Percentiles rank a stretch among this genome's conserved stretches.
Conservation (phyloP, 2,797 vertebrate species). For the Anguilla pacifica region DNA sequence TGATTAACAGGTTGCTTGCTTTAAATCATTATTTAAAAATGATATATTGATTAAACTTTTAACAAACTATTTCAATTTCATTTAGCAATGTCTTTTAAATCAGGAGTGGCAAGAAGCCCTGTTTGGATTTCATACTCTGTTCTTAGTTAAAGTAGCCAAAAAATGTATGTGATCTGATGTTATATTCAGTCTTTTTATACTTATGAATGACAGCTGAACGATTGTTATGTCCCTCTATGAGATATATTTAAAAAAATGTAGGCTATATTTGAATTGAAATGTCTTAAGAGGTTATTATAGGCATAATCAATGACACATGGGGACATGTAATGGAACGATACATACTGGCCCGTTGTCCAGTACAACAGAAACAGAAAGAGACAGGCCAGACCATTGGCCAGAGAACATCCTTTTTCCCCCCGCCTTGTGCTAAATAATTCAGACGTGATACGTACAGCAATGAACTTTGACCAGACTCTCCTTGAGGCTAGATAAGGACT, state of each 20-base stretch:
- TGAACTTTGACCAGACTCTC: conserved; percentile 36
- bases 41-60: neutral
- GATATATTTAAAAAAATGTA: neutral
- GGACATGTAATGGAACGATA: neutral
- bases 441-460: conserved; percentile 15
- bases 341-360: neutral
- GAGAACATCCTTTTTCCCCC: neutral
- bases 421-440: neutral
- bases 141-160: too few species aligned
- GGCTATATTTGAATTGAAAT: neutral
- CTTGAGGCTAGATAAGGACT: neutral
- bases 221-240: neutral
- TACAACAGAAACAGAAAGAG: neutral
- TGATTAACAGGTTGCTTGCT: neutral
- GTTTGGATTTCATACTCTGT: too few species aligned
- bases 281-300: neutral
- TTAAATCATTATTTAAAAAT: neutral
- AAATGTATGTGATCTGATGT: neutral
- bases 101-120: too few species aligned
- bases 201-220: neutral
- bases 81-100: too few species aligned
- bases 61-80: neutral
- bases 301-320: neutral
- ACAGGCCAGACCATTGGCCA: neutral
- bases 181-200: neutral